Evolutionary conservation across 2,888 invertebrate genomes (phyloP).

Genomic region (Drosophila differens): DNA sequence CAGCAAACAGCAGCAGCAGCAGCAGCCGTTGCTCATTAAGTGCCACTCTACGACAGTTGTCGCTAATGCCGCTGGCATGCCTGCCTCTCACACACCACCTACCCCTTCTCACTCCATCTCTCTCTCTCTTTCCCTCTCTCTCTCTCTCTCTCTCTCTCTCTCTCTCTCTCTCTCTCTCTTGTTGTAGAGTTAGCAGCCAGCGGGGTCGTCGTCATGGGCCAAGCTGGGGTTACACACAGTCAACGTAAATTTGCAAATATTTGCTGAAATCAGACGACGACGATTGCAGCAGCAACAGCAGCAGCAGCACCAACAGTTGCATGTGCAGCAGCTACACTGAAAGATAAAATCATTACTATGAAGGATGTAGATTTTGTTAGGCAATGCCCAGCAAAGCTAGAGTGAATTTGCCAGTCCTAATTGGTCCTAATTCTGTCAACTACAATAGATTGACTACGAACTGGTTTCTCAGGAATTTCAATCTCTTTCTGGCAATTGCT

Average conservation of each 20-base stretch:
- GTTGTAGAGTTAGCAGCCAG: slow-evolving; percentile 18
- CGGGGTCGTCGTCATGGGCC: slow-evolving; percentile 69
- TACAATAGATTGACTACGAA: background rate
- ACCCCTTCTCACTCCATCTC: background rate
- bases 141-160: background rate
- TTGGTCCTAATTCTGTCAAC: background rate
- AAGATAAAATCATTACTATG: background rate
- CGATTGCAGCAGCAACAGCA: slow-evolving; percentile 46
- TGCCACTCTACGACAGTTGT: slow-evolving; percentile 80
- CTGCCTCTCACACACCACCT: slow-evolving; percentile 15
- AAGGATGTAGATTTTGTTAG: background rate
- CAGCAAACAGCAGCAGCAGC: slow-evolving; percentile 36
- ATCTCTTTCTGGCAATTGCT: too few species aligned
- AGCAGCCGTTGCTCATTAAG: slow-evolving; percentile 78
- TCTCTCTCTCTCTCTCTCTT: background rate
- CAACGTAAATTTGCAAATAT: slow-evolving; percentile 80
- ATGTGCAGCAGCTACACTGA: slow-evolving; percentile 37
- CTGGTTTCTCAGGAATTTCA: background rate
- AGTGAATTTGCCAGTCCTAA: background rate
- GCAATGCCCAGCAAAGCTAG: too few species aligned
- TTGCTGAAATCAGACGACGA: slow-evolving; percentile 76
- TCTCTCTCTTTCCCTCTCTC: background rate
- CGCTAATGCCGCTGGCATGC: slow-evolving; percentile 74
- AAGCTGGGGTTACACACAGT: slow-evolving; percentile 71
- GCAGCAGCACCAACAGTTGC: slow-evolving; percentile 38